phyloP scores from a whole-genome alignment of 2,113 vertebrate genomes.

The Psophia crepitans region DNA sequence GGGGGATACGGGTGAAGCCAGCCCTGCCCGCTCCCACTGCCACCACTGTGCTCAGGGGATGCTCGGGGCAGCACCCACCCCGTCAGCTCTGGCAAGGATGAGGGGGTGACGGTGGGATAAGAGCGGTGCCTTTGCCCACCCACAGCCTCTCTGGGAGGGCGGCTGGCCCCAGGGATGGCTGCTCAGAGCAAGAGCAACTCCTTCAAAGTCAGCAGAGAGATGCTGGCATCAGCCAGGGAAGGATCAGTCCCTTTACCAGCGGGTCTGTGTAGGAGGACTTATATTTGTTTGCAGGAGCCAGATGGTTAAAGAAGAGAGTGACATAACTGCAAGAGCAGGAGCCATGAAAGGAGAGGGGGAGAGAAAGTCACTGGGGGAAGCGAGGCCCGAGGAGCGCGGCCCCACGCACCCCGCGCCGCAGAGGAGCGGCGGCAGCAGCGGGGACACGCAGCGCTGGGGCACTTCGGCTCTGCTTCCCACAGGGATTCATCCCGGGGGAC shows the following conservation, averaged over 20 bases:
- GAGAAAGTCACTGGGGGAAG: neutral
- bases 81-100: neutral
- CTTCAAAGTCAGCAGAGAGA: neutral
- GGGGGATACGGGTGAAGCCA: neutral
- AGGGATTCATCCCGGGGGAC: neutral
- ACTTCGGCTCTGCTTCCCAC: neutral
- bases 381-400: neutral
- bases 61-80: neutral
- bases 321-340: slow-evolving; percentile 9
- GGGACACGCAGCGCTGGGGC: neutral
- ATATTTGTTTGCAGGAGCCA: slow-evolving; percentile 51
- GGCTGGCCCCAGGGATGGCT: neutral
- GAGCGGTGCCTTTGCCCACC: neutral
- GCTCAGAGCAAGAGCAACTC: rapidly evolving
- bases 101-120: rapidly evolving
- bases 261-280: slow-evolving; percentile 54
- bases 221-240: neutral
- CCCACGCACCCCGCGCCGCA: rapidly evolving
- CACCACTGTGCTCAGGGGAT: rapidly evolving
- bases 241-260: slow-evolving; percentile 20
- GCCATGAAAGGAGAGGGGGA: neutral
- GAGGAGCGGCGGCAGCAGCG: neutral
- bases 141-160: neutral
- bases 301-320: slow-evolving; percentile 54
- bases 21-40: rapidly evolving